Evolutionary conservation across 2,888 invertebrate species (phyloP), one percentile per base, ranked within the genome.

Genomic region (Hecatera dysodea): DNA sequence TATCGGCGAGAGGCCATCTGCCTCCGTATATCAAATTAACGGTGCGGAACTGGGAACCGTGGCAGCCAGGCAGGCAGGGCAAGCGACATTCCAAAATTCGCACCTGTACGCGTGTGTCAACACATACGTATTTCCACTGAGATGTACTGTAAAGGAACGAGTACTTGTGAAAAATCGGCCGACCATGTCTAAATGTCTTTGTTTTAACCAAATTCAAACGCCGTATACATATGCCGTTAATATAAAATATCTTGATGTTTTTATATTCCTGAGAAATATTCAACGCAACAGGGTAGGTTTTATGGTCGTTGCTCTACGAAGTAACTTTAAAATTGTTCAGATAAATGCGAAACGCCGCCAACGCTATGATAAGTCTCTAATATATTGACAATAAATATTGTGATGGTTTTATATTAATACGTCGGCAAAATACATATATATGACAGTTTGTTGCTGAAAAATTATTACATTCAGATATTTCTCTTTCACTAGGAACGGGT

Each of bases 11-110:
- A 83, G 89, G 91, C 90, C 90, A 91, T 92, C 93, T 90, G 92
- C 91, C 90, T 91, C 88, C 84, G 90, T 89, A 90, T 89, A 90
- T 92, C 89, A 92, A 92, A 92, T 92, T 92, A 93, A 93, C 94
- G 89, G 90, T 81, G 92, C 91, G 92, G 90, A 94, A 93, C 93
- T 87, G 89, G 84, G 82, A 84, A 84, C 72, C 68, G 64, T 65
- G 70, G 80, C 73, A 73, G 80, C 81, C 64, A 64, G 17, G 42
- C 42, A 76, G 68, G 70, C 56, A 78, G 48, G 71, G 42, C 81
- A 78, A 83, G 85, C 75, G 80, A 86, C 87, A 86, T 83, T 88
- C 90, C 88, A 86, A 94, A 93, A 89, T 91, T 92, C 87, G 90
- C 90, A 92, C 88, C 87, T 80, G 85, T 87, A 84, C 83, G 82